These are phyloP conservation scores for Engystomops pustulosus DNA, from an alignment of 2,113 vertebrate species.

Conservation along the genomic window DNA sequence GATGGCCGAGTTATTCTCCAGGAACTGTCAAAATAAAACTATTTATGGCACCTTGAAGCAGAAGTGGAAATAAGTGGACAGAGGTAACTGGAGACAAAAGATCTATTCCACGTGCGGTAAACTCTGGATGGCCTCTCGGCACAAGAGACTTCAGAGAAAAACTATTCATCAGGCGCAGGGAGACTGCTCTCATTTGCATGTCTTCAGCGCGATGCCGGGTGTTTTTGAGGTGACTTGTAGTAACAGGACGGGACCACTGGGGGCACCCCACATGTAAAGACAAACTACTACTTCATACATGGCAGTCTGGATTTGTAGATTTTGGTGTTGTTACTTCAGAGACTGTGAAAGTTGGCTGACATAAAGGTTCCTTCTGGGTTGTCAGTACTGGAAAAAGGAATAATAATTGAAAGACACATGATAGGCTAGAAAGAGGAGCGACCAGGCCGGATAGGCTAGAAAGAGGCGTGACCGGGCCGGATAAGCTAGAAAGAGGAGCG, in stretches of 20 bases:
- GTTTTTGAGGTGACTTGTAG: neutral
- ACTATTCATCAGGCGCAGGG: neutral
- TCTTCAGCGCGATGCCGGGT: neutral
- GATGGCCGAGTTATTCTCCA: conserved; percentile 35
- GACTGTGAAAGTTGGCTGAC: neutral
- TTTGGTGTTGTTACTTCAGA: no score
- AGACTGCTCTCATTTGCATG: neutral
- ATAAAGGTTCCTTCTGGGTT: no score
- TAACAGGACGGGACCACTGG: neutral
- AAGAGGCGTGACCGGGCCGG: no score
- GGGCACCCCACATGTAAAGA: neutral
- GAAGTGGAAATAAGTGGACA: neutral
- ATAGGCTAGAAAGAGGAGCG: no score
- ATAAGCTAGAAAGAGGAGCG: no score
- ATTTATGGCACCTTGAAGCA: conserved; percentile 40
- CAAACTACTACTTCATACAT: no score
- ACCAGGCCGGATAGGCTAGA: no score
- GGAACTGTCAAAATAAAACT: conserved; percentile 39
- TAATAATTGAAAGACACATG: no score
- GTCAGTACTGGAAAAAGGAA: no score
- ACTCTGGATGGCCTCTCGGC: conserved; percentile 25
- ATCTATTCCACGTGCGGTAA: conserved; percentile 33
- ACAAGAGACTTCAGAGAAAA: neutral
- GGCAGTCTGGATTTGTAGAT: no score
- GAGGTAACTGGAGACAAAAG: conserved; percentile 31